A percentile compares a stretch with the other conserved stretches of the same genome.
Conservation (phyloP, 2,797 vertebrate genomes). For the Cossypha niveicapilla region DNA sequence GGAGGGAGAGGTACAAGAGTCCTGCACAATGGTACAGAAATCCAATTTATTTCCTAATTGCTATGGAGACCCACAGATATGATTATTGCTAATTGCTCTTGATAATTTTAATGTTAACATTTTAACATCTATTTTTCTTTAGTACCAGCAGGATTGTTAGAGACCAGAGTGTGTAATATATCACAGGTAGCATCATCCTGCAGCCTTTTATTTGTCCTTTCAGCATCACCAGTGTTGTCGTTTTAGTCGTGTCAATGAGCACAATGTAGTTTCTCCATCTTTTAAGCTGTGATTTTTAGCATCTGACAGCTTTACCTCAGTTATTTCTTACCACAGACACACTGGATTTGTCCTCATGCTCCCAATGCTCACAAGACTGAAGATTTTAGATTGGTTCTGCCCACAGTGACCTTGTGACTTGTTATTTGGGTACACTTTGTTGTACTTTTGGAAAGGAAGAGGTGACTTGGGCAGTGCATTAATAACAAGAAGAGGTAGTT, state of each 20-base stretch:
- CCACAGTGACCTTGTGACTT: not conserved
- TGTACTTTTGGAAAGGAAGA: not conserved
- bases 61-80: conserved; percentile 34
- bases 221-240: not conserved
- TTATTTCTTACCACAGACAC: not conserved
- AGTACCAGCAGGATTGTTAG: not conserved
- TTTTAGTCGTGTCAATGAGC: conserved; percentile 9
- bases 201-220: not conserved
- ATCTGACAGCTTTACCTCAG: not conserved
- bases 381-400: not conserved
- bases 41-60: conserved; percentile 23
- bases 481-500: not conserved
- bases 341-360: not conserved
- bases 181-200: not conserved
- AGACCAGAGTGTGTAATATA: not conserved
- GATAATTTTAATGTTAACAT: conserved; percentile 16
- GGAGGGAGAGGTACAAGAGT: not conserved
- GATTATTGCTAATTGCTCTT: conserved; percentile 47
- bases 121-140: conserved; percentile 47
- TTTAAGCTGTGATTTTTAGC: not conserved
- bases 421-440: not conserved
- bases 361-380: not conserved
- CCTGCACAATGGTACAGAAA: not conserved
- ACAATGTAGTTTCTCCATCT: not conserved
- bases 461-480: not conserved